Base-by-base conservation (phyloP, 2,888 invertebrate species). In the Agrypnus murinus region DNA sequence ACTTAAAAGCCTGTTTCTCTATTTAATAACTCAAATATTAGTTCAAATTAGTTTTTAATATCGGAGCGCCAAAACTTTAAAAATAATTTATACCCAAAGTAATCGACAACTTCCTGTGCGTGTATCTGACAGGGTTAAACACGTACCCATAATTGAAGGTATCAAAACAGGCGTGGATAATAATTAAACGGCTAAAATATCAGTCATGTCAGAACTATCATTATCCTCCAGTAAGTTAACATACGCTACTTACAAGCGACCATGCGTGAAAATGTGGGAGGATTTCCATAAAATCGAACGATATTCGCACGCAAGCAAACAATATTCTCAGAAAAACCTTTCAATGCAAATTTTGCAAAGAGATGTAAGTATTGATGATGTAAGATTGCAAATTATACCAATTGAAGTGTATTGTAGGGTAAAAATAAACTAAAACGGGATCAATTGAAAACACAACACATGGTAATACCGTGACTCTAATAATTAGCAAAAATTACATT, bases 131-230 rank as follows among this genome's bases (percentile, higher is more conserved):
- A 40, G 36, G 55, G 55, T 55, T 55, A 55, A 55, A 9, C 55
- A 55, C 15, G 55, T 15, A 50, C 71, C 59, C 25, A 62, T 67
- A 71, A 69, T 71, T 74, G 65, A 74, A 66, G 48, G 65, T 40
- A 53, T 63, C 62, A 71, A 71, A 25, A 72, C 62, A 43, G 55
- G 70, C 72, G 68, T 72, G 68, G 60, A 60, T 59, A 53, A 64
- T 72, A 74, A 74, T 72, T 74, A 74, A 72, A 72, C 72, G 66
- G 60, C 66, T 64, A 67, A 69, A 69, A 40, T 43, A 45, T 46
- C n/a, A n/a, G 66, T 62, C 65, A 67, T 60, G 59, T 58, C 55
- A 53, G 25, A 32, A 34, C 65, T 72, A 57, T 72, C 38, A 74
- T 74, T 74, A 69, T 40, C 58, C 48, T 58, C n/a, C 34, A 12